These are phyloP conservation scores for Oryzias dopingdopingensis DNA, from an alignment of 2,797 vertebrate species.

Conservation along the genomic window DNA sequence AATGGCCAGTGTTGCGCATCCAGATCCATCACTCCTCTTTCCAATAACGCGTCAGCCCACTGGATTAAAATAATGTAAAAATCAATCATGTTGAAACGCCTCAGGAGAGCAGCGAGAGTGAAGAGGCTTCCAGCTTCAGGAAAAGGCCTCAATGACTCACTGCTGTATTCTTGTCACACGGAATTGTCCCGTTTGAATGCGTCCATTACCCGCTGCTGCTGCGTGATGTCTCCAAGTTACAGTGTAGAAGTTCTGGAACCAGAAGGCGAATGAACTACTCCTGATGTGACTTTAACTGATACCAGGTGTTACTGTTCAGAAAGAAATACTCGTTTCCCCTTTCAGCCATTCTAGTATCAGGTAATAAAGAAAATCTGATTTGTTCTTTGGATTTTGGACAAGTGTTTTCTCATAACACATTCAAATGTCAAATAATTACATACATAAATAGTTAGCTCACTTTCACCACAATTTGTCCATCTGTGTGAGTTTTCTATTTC, in stretches of 20 bases:
- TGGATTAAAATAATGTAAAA: slow-evolving; percentile 69
- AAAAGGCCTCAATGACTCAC: slow-evolving; percentile 8
- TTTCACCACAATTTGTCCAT: too few relatives aligned
- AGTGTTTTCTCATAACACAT: too few relatives aligned
- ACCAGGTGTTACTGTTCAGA: background rate
- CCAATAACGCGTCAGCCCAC: slow-evolving; percentile 57
- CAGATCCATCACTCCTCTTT: slow-evolving; percentile 56
- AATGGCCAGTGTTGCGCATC: slow-evolving; percentile 58
- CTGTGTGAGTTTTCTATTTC: too few relatives aligned
- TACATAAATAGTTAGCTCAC: too few relatives aligned
- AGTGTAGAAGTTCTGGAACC: slow-evolving; percentile 10
- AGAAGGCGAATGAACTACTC: too few relatives aligned
- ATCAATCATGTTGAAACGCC: slow-evolving; percentile 60
- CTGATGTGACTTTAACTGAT: background rate
- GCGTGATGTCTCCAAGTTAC: slow-evolving; percentile 8
- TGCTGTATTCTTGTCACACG: slow-evolving; percentile 28
- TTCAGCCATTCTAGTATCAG: background rate
- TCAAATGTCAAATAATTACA: too few relatives aligned
- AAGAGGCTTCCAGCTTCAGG: slow-evolving; percentile 32
- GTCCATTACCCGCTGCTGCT: slow-evolving; percentile 24
- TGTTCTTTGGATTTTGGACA: too few relatives aligned
- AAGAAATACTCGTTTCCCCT: too few relatives aligned
- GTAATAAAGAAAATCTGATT: too few relatives aligned
- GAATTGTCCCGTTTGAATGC: slow-evolving; percentile 8
- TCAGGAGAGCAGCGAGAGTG: slow-evolving; percentile 31